phyloP scores from a whole-genome alignment of 2,888 invertebrate genomes.

The Melanchra persicariae region DNA sequence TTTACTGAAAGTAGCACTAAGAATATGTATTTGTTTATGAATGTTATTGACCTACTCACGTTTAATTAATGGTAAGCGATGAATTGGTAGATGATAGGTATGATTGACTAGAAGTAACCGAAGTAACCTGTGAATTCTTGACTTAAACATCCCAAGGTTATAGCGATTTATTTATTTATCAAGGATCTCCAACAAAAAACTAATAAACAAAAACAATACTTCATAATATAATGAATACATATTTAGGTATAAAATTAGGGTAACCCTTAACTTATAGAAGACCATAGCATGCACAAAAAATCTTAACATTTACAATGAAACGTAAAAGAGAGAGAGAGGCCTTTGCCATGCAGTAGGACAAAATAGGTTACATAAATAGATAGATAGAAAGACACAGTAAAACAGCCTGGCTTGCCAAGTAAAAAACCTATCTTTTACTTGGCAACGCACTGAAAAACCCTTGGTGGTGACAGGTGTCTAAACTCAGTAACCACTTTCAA shows the following conservation, averaged over 20 bases:
- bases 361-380: too few species aligned
- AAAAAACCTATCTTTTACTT: neutral
- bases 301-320: too few species aligned
- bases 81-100: neutral
- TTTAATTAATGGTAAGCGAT: neutral
- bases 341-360: too few species aligned
- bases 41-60: too few species aligned
- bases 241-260: too few species aligned
- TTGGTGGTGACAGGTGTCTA: neutral
- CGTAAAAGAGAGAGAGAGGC: too few species aligned
- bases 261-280: too few species aligned
- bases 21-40: neutral
- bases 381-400: too few species aligned
- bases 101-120: neutral
- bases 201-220: too few species aligned
- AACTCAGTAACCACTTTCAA: conserved; percentile 24
- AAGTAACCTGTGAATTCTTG: neutral
- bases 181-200: too few species aligned
- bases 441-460: neutral
- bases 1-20: neutral
- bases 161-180: neutral
- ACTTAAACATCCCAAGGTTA: neutral
- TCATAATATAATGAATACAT: too few species aligned
- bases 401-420: neutral
- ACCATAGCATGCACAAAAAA: too few species aligned